Evolutionary conservation across 2,888 invertebrate species (phyloP).

Genomic region (Pediacus dermestoides): DNA sequence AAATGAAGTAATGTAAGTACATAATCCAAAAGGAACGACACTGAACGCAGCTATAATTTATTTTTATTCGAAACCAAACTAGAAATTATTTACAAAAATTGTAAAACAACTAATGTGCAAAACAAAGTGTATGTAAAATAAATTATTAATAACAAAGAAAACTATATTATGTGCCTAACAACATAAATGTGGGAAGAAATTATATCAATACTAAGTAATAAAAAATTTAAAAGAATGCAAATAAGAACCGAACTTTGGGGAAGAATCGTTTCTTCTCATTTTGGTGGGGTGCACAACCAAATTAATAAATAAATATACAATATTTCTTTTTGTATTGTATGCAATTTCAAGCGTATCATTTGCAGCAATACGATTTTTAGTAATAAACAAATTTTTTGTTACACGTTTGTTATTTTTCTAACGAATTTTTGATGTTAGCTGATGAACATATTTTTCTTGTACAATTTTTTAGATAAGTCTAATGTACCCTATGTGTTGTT

Average conservation of each 20-base stretch:
- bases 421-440: no score
- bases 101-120: slow-evolving; percentile 41
- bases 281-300: no score
- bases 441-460: no score
- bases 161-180: slow-evolving; percentile 24
- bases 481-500: no score
- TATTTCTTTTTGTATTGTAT: slow-evolving; percentile 15
- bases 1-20: no score
- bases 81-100: slow-evolving; percentile 1
- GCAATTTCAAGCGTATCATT: slow-evolving; percentile 20
- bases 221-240: slow-evolving; percentile 11
- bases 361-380: slow-evolving; percentile 14
- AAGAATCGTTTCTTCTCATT: slow-evolving; percentile 12
- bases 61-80: slow-evolving; percentile 1
- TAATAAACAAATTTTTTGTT: slow-evolving; percentile 12
- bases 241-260: slow-evolving; percentile 15
- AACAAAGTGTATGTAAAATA: slow-evolving; percentile 48
- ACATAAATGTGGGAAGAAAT: slow-evolving; percentile 11
- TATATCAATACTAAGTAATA: slow-evolving; percentile 16
- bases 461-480: no score
- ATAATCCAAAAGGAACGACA: no score
- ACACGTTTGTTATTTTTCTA: slow-evolving; percentile 13
- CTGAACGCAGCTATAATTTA: not conserved
- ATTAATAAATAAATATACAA: no score
- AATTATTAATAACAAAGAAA: slow-evolving; percentile 42